phyloP scores from a whole-genome alignment of 2,797 vertebrate species.

The Calcarius lapponicus region DNA sequence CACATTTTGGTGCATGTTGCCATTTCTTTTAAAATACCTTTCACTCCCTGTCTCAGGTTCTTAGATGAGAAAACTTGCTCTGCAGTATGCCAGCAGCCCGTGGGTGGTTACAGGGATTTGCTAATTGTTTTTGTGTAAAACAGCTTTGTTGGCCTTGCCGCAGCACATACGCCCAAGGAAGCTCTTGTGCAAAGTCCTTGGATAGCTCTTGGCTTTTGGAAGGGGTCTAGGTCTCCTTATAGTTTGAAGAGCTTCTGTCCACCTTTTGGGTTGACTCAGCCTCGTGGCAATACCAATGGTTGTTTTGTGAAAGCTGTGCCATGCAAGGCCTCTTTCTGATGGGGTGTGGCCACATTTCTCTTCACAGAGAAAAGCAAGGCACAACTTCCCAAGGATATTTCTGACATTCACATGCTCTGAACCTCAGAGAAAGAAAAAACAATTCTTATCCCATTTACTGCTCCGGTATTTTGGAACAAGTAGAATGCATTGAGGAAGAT shows the following conservation, averaged over 20 bases:
- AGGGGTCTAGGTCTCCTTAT: neutral
- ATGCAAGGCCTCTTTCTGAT: rapidly evolving
- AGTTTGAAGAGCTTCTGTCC: neutral
- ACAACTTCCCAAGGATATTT: too few relatives aligned
- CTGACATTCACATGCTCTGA: too few relatives aligned
- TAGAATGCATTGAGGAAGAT: too few relatives aligned
- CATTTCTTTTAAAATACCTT: neutral
- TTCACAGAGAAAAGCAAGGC: too few relatives aligned
- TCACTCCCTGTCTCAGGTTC: neutral
- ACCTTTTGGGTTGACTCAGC: neutral
- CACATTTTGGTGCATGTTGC: neutral
- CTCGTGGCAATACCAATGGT: neutral
- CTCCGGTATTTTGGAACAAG: too few relatives aligned
- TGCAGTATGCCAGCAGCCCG: neutral
- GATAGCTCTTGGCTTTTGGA: neutral
- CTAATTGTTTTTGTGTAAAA: neutral
- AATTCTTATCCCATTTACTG: too few relatives aligned
- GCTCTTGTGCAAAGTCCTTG: neutral
- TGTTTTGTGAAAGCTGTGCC: neutral
- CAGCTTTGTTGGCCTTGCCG: neutral
- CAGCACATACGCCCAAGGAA: neutral
- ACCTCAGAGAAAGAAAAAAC: too few relatives aligned
- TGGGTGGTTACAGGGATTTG: neutral
- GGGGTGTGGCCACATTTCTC: too few relatives aligned
- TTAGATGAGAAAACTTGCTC: neutral